Evolutionary conservation across 2,113 vertebrate genomes (phyloP).

Genomic region (Channa argus): DNA sequence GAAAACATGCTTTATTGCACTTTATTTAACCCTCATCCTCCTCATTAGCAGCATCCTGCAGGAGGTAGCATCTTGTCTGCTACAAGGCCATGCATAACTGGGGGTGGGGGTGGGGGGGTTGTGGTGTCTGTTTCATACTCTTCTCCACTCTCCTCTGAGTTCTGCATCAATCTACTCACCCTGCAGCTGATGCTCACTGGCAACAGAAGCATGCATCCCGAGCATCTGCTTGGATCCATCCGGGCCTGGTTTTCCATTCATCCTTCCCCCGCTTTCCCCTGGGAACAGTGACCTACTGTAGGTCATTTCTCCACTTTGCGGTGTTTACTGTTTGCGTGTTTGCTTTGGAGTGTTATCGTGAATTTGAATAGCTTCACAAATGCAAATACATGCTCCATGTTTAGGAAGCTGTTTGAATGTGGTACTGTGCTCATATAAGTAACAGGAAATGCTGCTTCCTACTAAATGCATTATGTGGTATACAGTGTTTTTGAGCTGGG

Average conservation of each 20-base stretch:
- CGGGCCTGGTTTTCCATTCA: constrained; percentile 52
- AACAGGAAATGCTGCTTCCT: constrained; percentile 50
- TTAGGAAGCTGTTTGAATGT: constrained; percentile 57
- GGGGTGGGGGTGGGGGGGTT: constrained; percentile 23
- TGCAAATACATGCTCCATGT: constrained; percentile 60
- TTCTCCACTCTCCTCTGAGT: background rate
- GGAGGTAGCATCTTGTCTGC: background rate
- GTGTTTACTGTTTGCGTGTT: constrained; percentile 48
- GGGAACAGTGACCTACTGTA: constrained; percentile 69
- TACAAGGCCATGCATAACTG: constrained; percentile 11
- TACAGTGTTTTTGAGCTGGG: constrained; percentile 22
- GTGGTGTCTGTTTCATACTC: background rate
- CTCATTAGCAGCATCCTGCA: background rate
- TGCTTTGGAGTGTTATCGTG: constrained; percentile 23
- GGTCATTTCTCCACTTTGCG: constrained; percentile 65
- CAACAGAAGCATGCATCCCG: constrained; percentile 22
- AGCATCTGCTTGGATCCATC: constrained; percentile 63
- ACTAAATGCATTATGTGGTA: constrained; percentile 30
- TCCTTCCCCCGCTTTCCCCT: constrained; percentile 24
- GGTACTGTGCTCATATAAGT: constrained; percentile 46
- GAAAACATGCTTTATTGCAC: background rate
- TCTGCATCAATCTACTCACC: constrained; percentile 1
- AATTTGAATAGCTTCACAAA: constrained; percentile 66
- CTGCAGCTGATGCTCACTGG: constrained; percentile 10
- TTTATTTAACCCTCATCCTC: constrained; percentile 1